phyloP scores from a whole-genome alignment of 1,140 invertebrate species.

The Dendroctonus ponderosae region DNA sequence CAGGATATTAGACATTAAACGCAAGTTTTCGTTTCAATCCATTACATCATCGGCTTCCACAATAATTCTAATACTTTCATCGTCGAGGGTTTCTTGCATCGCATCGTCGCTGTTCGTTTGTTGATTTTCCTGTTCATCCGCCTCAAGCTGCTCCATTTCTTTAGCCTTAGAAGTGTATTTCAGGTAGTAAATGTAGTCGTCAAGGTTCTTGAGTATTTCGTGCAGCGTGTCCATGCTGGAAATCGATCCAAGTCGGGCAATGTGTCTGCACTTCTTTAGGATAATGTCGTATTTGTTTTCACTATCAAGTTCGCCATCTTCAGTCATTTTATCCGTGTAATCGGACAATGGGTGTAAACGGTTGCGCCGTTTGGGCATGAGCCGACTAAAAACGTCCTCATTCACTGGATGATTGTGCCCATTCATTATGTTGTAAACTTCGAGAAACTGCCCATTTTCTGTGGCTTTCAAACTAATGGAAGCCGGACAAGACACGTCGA shows the following conservation, averaged over 20 bases:
- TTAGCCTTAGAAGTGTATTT: slow-evolving; percentile 18
- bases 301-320: slow-evolving; percentile 1
- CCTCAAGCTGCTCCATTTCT: background rate
- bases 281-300: slow-evolving; percentile 18
- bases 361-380: slow-evolving; percentile 11
- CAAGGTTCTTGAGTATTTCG: slow-evolving; percentile 26
- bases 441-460: slow-evolving; percentile 17
- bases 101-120: background rate
- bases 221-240: slow-evolving; percentile 3
- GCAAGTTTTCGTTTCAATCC: background rate
- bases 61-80: slow-evolving; percentile 24
- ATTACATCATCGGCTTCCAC: slow-evolving; percentile 11
- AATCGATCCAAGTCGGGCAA: slow-evolving; percentile 15
- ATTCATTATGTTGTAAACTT: slow-evolving; percentile 15
- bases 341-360: background rate
- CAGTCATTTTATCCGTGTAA: background rate
- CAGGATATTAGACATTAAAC: background rate
- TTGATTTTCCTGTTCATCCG: slow-evolving; percentile 1
- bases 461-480: slow-evolving; percentile 11
- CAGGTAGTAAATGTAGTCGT: slow-evolving; percentile 29
- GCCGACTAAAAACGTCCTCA: slow-evolving; percentile 12
- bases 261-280: slow-evolving; percentile 24
- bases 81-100: background rate
- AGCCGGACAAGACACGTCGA: slow-evolving; percentile 21
- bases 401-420: slow-evolving; percentile 26